phyloP scores from a whole-genome alignment of 2,888 invertebrate species.

The Terebella lapidaria region DNA sequence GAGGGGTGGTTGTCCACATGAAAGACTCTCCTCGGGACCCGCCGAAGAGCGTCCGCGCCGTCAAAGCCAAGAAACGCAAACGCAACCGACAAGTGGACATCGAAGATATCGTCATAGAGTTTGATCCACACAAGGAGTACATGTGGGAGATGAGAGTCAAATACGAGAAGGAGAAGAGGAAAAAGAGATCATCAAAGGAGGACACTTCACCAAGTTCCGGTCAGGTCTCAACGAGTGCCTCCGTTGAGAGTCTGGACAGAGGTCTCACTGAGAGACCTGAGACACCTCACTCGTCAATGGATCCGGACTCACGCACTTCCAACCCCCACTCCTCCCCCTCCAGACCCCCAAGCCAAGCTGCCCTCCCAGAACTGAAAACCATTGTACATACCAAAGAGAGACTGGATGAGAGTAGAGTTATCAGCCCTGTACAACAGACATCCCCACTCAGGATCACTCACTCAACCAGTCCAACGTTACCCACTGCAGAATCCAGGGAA shows the following conservation, averaged over 20 bases:
- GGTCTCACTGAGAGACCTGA: too few species aligned
- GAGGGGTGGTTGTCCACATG: too few species aligned
- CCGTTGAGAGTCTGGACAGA: background rate
- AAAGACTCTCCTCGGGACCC: background rate
- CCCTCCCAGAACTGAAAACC: background rate
- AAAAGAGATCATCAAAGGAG: background rate
- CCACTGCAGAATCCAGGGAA: too few species aligned
- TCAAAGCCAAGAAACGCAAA: background rate
- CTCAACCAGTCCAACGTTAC: too few species aligned
- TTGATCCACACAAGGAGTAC: conserved; percentile 19
- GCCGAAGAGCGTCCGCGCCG: background rate
- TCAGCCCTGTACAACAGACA: background rate
- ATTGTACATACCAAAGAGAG: too few species aligned
- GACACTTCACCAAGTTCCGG: too few species aligned
- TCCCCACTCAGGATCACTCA: background rate
- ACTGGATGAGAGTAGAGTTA: background rate
- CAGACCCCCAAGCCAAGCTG: background rate
- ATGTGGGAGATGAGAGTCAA: conserved; percentile 19
- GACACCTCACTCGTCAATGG: too few species aligned
- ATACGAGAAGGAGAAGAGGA: conserved; percentile 11
- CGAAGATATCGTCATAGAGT: conserved; percentile 17
- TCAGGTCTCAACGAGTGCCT: background rate
- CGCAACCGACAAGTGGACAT: conserved; percentile 16
- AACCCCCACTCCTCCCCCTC: too few species aligned
- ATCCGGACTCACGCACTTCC: too few species aligned